Evolutionary conservation across 2,797 vertebrate species (phyloP).

Genomic region (Ctenosaura bakeri): DNA sequence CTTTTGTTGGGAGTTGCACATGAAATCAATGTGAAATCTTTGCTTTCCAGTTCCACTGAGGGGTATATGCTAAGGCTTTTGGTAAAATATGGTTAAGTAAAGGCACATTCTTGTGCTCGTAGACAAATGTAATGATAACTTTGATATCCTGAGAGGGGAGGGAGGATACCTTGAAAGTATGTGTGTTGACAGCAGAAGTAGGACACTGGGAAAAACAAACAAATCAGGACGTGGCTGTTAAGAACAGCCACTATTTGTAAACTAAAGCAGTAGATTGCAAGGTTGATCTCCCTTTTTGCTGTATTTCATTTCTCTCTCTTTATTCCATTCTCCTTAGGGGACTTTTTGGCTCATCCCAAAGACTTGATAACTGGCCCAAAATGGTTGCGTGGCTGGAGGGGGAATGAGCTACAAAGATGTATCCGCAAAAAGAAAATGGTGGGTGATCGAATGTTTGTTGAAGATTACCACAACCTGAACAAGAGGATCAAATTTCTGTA

Average conservation of each 20-base stretch:
- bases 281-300: background rate
- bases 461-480: constrained; percentile 87
- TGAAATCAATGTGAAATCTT: background rate
- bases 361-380: constrained; percentile 86
- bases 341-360: constrained; percentile 92
- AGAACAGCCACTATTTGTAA: background rate
- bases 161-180: too few relatives aligned
- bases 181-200: background rate
- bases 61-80: background rate
- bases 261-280: background rate
- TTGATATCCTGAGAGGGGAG: background rate
- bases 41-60: background rate
- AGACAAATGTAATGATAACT: background rate
- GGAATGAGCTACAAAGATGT: constrained; percentile 92
- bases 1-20: background rate
- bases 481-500: constrained; percentile 93
- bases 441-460: constrained; percentile 89
- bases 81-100: background rate
- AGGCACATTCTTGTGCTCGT: background rate
- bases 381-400: constrained; percentile 91
- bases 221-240: background rate
- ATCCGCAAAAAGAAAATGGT: constrained; percentile 91
- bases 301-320: background rate
- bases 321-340: constrained; percentile 78
- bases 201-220: background rate